Conservation (phyloP, 2,113 vertebrate species). For the Onychostoma macrolepis region DNA sequence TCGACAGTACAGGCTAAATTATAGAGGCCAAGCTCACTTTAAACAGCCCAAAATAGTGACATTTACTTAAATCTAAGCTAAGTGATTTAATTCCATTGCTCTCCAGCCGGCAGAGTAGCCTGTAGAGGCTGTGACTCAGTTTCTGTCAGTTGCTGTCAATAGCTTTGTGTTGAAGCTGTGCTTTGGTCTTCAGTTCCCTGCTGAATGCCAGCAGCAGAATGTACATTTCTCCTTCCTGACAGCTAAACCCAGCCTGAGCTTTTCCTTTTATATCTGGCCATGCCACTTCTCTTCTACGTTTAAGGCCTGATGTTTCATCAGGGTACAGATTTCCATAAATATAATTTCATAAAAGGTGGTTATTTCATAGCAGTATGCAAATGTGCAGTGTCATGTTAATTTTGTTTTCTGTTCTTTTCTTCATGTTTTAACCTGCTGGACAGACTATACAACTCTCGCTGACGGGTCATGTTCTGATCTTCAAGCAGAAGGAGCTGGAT, state of each 20-base stretch:
- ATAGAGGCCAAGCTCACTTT: neutral
- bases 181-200: slow-evolving; percentile 25
- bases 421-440: neutral
- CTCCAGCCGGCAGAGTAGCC: neutral
- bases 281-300: slow-evolving; percentile 22
- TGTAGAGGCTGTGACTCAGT: slow-evolving; percentile 17
- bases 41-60: neutral
- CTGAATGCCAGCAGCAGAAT: neutral
- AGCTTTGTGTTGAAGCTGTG: slow-evolving; percentile 12
- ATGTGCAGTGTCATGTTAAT: neutral
- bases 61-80: neutral
- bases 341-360: neutral
- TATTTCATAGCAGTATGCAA: neutral
- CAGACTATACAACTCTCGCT: no score
- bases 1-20: neutral
- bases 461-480: no score
- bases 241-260: slow-evolving; percentile 24
- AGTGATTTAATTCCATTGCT: neutral
- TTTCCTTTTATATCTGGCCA: slow-evolving; percentile 26
- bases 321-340: slow-evolving; percentile 27
- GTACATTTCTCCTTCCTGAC: neutral
- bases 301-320: slow-evolving; percentile 21
- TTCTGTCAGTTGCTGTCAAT: slow-evolving; percentile 50
- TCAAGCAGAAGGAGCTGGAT: no score
- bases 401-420: neutral